Evolutionary conservation across 2,888 invertebrate species (phyloP), one percentile per base, ranked within the genome.

Genomic region (Ophion costatus): DNA sequence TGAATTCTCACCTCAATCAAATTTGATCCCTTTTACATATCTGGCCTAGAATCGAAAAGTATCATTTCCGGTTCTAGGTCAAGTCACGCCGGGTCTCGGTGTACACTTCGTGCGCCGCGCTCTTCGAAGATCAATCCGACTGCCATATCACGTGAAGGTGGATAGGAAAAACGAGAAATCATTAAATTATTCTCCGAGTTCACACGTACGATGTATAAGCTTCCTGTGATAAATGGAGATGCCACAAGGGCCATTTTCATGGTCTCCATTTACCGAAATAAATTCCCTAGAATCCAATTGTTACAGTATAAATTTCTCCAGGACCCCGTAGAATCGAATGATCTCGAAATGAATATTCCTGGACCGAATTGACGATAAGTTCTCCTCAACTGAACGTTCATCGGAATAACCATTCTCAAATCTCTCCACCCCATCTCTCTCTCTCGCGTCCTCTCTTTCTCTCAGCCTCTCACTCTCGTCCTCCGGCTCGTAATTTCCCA

Each of bases 31-130:
- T 51, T 51, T 51, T 22, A 69, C 45, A 24, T 45, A 69, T 51
- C 51, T 69, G 51, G 51, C 69, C 69, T 69, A 69, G 24, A 69
- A 69, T 69, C 69, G 51, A 69, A 69, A 69, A 69, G 51, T 69
- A 17, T 69, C 67, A 14, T 67, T 67, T 45, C 22, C 67, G 51
- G 42, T 51, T 69, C 69, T 51, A 24, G 51, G 69, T 51, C 69
- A 24, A 69, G 45, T 69, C 24, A 45, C 11, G 20, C 4, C 17
- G 45, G 24, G 51, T 51, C 51, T 51, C 17, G 4, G 51, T 2
- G 42, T 38, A 38, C n/a, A 66, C 33, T 38, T 45, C 33, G 67
- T 45, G 24, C 20, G 11, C 5, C 45, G 63, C 17, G 67, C 51
- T 17, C 51, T 38, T 38, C 45, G 51, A 17, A 51, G 14, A 51